A percentile compares a stretch with the other conserved stretches of the same genome.
Conservation (phyloP, 2,113 vertebrate genomes). For the Pagrus major region DNA sequence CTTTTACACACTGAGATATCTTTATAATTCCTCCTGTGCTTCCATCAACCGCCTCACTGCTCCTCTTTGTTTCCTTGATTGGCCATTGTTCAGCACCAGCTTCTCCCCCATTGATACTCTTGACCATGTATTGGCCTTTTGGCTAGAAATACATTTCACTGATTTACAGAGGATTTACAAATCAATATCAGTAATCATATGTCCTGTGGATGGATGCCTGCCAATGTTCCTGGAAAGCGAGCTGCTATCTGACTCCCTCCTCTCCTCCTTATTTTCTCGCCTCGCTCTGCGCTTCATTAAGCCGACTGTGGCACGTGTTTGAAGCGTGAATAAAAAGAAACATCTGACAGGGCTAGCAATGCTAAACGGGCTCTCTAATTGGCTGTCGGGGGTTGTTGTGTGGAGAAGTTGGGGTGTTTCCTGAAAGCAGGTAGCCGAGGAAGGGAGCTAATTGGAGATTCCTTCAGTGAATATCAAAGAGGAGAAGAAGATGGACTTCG, state of each 20-base stretch:
- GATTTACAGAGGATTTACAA: constrained; percentile 17
- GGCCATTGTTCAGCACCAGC: constrained; percentile 19
- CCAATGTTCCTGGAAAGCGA: constrained; percentile 7
- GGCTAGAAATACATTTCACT: constrained; percentile 10
- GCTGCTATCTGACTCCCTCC: constrained; percentile 1
- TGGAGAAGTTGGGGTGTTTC: constrained; percentile 20
- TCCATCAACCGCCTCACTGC: not conserved
- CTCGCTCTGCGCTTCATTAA: constrained; percentile 25
- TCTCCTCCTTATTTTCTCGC: not conserved
- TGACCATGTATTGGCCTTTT: constrained; percentile 10
- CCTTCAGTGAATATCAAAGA: constrained; percentile 48
- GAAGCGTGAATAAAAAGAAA: constrained; percentile 31
- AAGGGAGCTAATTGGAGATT: constrained; percentile 61
- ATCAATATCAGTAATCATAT: constrained; percentile 2
- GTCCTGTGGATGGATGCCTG: not conserved
- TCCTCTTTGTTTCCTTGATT: constrained; percentile 49
- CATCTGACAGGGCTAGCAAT: constrained; percentile 9
- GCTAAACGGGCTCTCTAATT: constrained; percentile 50
- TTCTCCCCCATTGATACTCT: not conserved
- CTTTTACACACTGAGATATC: constrained; percentile 14
- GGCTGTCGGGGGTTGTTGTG: constrained; percentile 13
- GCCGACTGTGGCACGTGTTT: not conserved
- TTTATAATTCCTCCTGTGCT: constrained; percentile 27
- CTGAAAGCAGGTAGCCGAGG: constrained; percentile 24
- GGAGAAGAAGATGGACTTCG: not conserved